These are phyloP conservation scores for Azemiops feae DNA, from an alignment of 2,113 vertebrate species.

Conservation along the genomic window DNA sequence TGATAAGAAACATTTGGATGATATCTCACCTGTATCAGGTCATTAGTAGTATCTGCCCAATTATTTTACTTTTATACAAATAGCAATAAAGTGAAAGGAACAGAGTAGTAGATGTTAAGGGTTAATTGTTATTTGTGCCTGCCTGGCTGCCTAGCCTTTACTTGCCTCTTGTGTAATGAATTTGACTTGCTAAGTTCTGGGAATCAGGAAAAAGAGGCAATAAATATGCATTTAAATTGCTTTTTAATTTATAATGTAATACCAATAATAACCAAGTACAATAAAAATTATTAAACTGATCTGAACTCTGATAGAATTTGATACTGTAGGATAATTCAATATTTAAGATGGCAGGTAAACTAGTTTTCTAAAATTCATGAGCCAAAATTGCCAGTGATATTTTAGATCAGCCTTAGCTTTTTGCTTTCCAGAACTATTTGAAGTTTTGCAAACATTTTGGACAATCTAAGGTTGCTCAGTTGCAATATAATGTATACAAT, in stretches of 20 bases:
- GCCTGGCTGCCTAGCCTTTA: neutral
- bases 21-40: neutral
- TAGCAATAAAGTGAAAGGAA: neutral
- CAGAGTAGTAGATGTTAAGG: neutral
- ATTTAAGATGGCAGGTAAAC: neutral
- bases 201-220: slow-evolving; percentile 8
- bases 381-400: neutral
- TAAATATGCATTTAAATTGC: neutral
- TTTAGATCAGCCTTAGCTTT: neutral
- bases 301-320: neutral
- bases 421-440: neutral
- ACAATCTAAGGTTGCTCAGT: neutral
- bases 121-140: slow-evolving; percentile 18
- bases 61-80: slow-evolving; percentile 5
- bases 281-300: neutral
- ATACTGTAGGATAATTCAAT: neutral
- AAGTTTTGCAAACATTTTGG: neutral
- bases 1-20: neutral
- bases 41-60: neutral
- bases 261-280: neutral
- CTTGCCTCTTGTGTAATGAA: slow-evolving; percentile 13
- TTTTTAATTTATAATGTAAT: neutral
- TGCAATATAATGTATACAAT: neutral
- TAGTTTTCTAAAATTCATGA: neutral
- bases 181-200: slow-evolving; percentile 2